phyloP scores from a whole-genome alignment of 2,888 invertebrate species.

The Mesorhabditis spiculigera region DNA sequence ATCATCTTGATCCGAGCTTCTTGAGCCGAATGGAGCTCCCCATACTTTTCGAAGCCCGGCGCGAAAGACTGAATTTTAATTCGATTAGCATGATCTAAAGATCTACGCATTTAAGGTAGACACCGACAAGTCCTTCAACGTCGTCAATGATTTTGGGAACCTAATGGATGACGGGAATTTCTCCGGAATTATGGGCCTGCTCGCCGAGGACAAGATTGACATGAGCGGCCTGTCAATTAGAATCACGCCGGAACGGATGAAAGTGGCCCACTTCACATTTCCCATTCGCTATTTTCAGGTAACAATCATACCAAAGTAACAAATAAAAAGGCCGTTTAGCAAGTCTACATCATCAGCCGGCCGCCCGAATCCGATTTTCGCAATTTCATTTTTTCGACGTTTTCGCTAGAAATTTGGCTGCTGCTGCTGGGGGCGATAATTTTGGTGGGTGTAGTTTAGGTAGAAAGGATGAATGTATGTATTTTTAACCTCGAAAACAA shows the following conservation, averaged over 20 bases:
- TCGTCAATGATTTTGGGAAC: conserved; percentile 33
- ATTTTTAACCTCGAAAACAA: neutral
- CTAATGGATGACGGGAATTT: conserved; percentile 28
- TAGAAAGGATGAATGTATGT: no score
- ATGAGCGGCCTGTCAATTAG: conserved; percentile 39
- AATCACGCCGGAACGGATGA: conserved; percentile 35
- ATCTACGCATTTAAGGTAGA: conserved; percentile 22
- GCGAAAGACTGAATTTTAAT: no score
- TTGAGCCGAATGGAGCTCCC: no score
- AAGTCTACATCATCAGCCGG: conserved; percentile 33
- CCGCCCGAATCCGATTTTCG: conserved; percentile 34
- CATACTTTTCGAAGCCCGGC: no score
- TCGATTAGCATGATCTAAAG: no score
- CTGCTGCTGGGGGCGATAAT: conserved; percentile 27
- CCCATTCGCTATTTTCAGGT: conserved; percentile 37
- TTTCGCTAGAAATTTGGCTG: conserved; percentile 26
- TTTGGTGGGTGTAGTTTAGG: conserved; percentile 10
- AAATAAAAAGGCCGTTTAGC: conserved; percentile 18
- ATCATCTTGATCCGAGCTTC: no score
- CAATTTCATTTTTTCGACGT: conserved; percentile 35
- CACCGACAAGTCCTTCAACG: conserved; percentile 25
- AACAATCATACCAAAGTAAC: neutral
- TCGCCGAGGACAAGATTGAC: conserved; percentile 35
- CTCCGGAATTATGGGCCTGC: conserved; percentile 37
- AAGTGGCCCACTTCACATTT: conserved; percentile 37